Percentiles rank a stretch among this genome's conserved stretches.
These are phyloP conservation scores for Cossypha caffra DNA, from an alignment of 2,797 vertebrate species.

Conservation along the genomic window DNA sequence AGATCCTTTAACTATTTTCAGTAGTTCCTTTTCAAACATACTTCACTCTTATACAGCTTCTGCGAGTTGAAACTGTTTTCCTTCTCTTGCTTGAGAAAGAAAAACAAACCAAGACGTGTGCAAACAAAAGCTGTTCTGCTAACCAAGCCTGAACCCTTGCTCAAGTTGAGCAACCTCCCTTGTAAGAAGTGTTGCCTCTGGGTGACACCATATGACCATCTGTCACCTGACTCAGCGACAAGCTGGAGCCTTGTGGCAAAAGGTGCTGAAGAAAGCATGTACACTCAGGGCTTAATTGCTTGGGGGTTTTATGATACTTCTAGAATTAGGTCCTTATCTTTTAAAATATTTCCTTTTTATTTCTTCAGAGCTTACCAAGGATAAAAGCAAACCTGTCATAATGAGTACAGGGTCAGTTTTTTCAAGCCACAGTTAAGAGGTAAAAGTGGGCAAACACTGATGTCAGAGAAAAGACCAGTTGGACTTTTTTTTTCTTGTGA, in stretches of 20 bases:
- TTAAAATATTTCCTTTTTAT: not conserved
- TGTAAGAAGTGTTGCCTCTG: not conserved
- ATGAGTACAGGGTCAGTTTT: not conserved
- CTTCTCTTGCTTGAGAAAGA: not conserved
- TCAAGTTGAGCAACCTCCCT: conserved; percentile 15
- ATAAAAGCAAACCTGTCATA: not conserved
- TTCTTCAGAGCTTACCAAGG: not conserved
- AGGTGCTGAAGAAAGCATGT: conserved; percentile 46
- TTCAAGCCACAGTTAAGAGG: not conserved
- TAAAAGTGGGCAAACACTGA: not conserved
- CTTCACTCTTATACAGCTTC: not conserved
- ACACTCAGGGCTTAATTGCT: not conserved
- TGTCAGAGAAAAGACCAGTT: not conserved
- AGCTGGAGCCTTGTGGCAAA: conserved; percentile 24
- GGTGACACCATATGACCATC: not conserved
- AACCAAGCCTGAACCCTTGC: not conserved
- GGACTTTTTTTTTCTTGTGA: not conserved
- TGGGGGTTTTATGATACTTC: not conserved
- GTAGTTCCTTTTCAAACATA: not conserved
- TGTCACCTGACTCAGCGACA: conserved; percentile 51
- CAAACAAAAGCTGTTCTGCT: conserved; percentile 42
- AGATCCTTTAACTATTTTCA: not conserved
- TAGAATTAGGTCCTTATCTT: not conserved
- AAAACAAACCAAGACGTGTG: conserved; percentile 9
- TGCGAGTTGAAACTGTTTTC: not conserved